phyloP scores from a whole-genome alignment of 2,113 vertebrate genomes.

The Prochilodus magdalenae region DNA sequence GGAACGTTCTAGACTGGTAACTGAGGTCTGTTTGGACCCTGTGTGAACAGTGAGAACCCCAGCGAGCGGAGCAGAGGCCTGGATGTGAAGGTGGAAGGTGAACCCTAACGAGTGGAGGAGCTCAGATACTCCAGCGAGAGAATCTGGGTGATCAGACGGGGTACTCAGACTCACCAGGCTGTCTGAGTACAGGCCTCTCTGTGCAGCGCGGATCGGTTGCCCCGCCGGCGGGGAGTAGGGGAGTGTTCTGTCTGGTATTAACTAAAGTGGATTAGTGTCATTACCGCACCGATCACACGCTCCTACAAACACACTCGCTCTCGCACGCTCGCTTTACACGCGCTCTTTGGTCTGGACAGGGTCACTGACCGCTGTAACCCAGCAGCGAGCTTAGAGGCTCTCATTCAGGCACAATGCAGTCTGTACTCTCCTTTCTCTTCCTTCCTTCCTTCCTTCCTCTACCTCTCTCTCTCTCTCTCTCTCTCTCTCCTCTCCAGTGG shows the following conservation, averaged over 20 bases:
- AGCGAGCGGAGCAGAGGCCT: no score
- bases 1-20: no score
- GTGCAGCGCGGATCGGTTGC: background rate
- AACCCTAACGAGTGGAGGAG: no score
- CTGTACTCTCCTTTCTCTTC: background rate
- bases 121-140: no score
- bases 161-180: no score
- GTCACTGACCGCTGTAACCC: background rate
- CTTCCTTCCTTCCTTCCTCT: no score
- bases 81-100: no score
- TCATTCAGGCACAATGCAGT: background rate
- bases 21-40: no score
- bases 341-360: background rate
- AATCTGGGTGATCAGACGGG: no score
- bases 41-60: no score
- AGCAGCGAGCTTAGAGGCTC: background rate
- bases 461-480: no score
- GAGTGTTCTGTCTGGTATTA: slow-evolving; percentile 17
- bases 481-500: background rate
- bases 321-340: slow-evolving; percentile 8
- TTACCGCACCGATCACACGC: slow-evolving; percentile 17
- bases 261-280: slow-evolving; percentile 33
- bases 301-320: background rate
- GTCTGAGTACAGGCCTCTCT: no score
- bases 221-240: background rate